Evolutionary conservation across 1,140 invertebrate genomes (phyloP).

Genomic region (Bradynema listronoti): DNA sequence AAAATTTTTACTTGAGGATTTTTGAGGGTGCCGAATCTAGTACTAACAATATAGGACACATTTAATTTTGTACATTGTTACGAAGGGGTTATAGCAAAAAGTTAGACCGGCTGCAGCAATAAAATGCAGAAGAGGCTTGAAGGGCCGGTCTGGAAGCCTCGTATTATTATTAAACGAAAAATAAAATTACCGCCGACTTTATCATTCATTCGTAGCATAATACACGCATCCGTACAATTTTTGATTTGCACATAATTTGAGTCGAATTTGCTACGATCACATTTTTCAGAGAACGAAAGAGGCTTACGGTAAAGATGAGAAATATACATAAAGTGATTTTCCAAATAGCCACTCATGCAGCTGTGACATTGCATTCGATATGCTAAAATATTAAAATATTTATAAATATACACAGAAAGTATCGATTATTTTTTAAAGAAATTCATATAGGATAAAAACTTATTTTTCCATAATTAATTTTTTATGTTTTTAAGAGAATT

Average conservation of each 20-base stretch:
- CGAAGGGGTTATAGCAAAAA: no score
- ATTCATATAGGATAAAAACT: neutral
- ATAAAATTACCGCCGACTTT: conserved; percentile 49
- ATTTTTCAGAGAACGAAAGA: conserved; percentile 50
- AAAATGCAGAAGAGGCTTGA: neutral
- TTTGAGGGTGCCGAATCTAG: no score
- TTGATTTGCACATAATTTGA: conserved; percentile 45
- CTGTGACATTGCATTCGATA: conserved; percentile 54
- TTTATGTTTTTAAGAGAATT: neutral
- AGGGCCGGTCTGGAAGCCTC: neutral
- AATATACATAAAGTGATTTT: conserved; percentile 55
- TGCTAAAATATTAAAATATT: conserved; percentile 37
- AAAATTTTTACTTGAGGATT: no score
- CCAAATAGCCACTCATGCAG: conserved; percentile 55
- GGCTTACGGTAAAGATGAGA: conserved; percentile 52
- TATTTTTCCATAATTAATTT: neutral
- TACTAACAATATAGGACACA: no score
- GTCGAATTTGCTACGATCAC: conserved; percentile 51
- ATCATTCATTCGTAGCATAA: conserved; percentile 55
- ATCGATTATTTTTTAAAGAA: neutral
- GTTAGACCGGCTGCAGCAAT: neutral
- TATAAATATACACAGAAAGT: neutral
- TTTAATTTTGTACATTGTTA: no score
- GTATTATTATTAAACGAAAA: neutral
- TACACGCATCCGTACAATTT: conserved; percentile 56